These are phyloP conservation scores for Irena cyanogastra DNA, from an alignment of 2,113 vertebrate species.

Conservation along the genomic window DNA sequence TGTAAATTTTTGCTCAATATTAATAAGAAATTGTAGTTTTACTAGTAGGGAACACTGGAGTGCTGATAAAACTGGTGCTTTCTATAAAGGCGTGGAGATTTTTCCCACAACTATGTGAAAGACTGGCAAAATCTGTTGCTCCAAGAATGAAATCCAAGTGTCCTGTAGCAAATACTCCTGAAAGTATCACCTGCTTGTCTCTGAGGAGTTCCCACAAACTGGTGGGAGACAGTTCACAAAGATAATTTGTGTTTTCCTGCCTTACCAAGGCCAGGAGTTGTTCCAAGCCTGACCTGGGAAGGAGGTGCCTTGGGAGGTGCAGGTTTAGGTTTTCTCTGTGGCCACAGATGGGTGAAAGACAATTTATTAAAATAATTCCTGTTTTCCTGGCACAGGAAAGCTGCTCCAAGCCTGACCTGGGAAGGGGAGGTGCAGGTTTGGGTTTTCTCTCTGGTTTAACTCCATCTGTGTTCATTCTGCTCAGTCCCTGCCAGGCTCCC, in stretches of 20 bases:
- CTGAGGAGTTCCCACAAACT: not conserved
- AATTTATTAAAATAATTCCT: not conserved
- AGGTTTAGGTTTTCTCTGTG: not conserved
- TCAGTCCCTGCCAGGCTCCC: not conserved
- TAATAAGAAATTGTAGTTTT: not conserved
- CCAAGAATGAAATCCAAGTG: not conserved
- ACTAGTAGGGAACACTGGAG: not conserved
- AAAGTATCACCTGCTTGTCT: not conserved
- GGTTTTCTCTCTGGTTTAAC: too few species aligned
- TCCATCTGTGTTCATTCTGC: not conserved
- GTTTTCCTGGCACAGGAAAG: not conserved
- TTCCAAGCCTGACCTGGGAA: not conserved
- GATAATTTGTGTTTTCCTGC: not conserved
- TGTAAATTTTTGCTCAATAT: accelerated
- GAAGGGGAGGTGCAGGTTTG: not conserved
- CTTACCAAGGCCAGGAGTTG: not conserved
- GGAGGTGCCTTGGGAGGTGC: not conserved
- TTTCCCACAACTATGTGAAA: not conserved
- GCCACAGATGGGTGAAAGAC: not conserved
- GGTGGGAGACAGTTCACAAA: not conserved
- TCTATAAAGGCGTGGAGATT: not conserved
- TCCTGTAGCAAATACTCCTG: not conserved
- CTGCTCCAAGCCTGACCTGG: not conserved
- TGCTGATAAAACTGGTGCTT: not conserved
- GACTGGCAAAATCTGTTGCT: not conserved